Conservation (phyloP, 2,888 invertebrate species). For the Scaptomyza reducta region DNA sequence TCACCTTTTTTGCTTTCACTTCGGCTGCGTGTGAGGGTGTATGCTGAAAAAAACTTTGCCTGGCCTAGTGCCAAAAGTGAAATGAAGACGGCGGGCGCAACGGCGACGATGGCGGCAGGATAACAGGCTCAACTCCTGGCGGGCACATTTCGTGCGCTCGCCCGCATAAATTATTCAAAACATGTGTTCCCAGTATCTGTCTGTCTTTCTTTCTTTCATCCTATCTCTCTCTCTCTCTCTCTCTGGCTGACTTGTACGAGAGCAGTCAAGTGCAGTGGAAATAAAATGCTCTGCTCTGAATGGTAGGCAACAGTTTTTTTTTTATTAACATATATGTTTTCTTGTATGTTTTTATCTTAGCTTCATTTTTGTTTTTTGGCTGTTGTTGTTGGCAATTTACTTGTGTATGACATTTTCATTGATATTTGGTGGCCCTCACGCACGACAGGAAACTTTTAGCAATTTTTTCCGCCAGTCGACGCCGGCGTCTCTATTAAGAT, state of each 20-base stretch:
- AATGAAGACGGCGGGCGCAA: constrained; percentile 4
- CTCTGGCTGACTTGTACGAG: constrained; percentile 44
- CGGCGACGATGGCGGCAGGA: constrained; percentile 38
- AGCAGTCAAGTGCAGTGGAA: constrained; percentile 64
- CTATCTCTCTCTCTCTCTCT: constrained; percentile 12
- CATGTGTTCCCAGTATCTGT: constrained; percentile 78
- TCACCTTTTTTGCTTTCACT: constrained; percentile 69
- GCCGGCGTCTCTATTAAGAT: constrained; percentile 71
- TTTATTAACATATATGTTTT: constrained; percentile 15
- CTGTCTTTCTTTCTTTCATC: constrained; percentile 23
- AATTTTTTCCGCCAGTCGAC: constrained; percentile 73
- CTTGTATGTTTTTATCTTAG: constrained; percentile 46
- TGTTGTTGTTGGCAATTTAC: constrained; percentile 46
- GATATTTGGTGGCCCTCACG: constrained; percentile 61
- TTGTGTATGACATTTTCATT: constrained; percentile 78
- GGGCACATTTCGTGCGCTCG: constrained; percentile 74
- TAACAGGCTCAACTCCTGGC: constrained; percentile 68
- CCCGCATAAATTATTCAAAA: constrained; percentile 83
- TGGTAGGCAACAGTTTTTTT: constrained; percentile 59
- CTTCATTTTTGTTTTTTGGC: neutral
- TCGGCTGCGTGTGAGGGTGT: constrained; percentile 21
- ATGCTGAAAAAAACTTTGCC: constrained; percentile 63
- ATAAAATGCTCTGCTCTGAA: constrained; percentile 44
- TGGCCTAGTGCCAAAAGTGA: constrained; percentile 67
- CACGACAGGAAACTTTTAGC: constrained; percentile 72